Evolutionary conservation across 2,797 vertebrate genomes (phyloP).

Genomic region (Ctenochaetus hawaiiensis): DNA sequence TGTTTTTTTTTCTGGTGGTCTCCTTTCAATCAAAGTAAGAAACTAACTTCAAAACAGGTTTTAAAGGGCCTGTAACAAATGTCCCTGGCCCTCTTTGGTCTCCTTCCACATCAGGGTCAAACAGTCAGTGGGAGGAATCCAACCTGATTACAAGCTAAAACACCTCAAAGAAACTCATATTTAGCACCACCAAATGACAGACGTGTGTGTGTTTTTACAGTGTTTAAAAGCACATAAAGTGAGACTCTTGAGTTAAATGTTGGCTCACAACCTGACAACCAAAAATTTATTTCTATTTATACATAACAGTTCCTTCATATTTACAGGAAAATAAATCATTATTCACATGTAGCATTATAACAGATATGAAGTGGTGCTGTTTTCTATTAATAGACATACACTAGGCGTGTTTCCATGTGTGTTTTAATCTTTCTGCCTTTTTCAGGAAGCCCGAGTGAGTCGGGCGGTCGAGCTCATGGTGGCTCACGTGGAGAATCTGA

Average conservation of each 20-base stretch:
- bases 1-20: too few species aligned
- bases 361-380: too few species aligned
- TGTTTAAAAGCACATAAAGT: neutral
- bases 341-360: too few species aligned
- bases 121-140: too few species aligned
- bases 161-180: neutral
- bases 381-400: neutral
- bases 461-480: conserved; percentile 90
- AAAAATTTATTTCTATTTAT: too few species aligned
- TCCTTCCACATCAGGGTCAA: neutral
- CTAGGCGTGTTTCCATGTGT: neutral
- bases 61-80: neutral
- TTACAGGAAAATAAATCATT: too few species aligned
- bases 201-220: neutral
- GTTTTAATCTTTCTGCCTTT: neutral
- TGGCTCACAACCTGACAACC: neutral
- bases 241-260: too few species aligned
- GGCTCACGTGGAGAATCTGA: conserved; percentile 90
- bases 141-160: neutral
- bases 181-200: neutral
- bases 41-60: neutral
- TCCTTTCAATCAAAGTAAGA: neutral
- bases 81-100: neutral
- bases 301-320: too few species aligned
- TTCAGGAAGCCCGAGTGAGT: conserved; percentile 89